Evolutionary conservation across 2,113 vertebrate genomes (phyloP), one percentile per base, ranked within the genome.

Genomic region (Rhombomys opimus): DNA sequence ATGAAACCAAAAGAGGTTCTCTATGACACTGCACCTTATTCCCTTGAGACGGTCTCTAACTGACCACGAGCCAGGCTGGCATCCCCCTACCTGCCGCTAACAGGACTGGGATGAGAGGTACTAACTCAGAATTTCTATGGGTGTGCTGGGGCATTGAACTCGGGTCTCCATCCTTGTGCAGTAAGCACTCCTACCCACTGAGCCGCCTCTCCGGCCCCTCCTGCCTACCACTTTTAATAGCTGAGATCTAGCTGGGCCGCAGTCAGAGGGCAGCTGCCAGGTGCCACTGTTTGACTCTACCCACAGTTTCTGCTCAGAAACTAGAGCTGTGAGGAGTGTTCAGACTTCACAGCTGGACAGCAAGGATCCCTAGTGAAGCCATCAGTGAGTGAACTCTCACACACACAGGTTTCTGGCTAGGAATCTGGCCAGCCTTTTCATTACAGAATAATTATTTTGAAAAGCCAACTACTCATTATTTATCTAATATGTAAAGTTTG

Each of bases 261-360:
- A 46, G 35, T 20, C 46, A 12, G 32, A 15, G 2, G 65, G 6
- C 41, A 11, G 11, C 59, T 78, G 25, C 75, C 32, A 89, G 30
- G 12, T 32, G 18, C 59, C 11, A 7, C 50, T 61, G 50, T 90
- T 59, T 93, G 35, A 86, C n/a, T 78, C 67, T 81, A 41, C 78
- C 68, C 54, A 54, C 17, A 95, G 38, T 89, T 73, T 22, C 70
- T 73, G 77, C 80, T 86, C 77, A 93, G 54, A 96, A 91, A 91
- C 50, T 72, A 41, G 95, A 92, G 27, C 80, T 75, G n/a, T 75
- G 13, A 57, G 20, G 59, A 75, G 9, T n/a, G 2, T 94, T 27
- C 87, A 89, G 75, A 52, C 41, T 90, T 93, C 25, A 10, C 22
- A 46, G 87, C 35, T 94, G 77, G 73, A 52, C 23, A 76, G 57